A percentile compares a stretch with the other conserved stretches of the same genome.
Conservation (phyloP, 2,113 vertebrate genomes). For the Tychaedon coryphoeus region DNA sequence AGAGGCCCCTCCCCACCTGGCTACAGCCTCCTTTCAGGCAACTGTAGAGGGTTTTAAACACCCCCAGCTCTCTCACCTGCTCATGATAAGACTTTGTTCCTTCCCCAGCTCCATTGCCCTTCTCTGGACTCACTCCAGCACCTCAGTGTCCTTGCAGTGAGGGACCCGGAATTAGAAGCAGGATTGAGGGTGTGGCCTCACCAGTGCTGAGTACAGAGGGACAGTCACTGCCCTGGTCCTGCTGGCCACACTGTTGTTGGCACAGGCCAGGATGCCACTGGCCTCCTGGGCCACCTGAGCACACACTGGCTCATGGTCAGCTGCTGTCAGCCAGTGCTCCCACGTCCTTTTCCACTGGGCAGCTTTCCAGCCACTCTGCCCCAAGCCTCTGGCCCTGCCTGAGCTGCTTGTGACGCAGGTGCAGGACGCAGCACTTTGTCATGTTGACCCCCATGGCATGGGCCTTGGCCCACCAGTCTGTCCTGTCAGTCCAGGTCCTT, state of each 20-base stretch:
- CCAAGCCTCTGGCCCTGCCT: not conserved
- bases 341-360: not conserved
- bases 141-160: not conserved
- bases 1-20: not conserved
- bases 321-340: accelerated
- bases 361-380: not conserved
- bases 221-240: not conserved
- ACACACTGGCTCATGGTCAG: not conserved
- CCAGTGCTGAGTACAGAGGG: not conserved
- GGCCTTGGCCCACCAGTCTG: not conserved
- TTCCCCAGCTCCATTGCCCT: accelerated
- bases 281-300: not conserved
- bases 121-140: not conserved
- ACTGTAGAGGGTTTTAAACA: not conserved
- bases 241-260: not conserved
- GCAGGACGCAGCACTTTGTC: not conserved
- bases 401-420: not conserved
- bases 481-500: not conserved
- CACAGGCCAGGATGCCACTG: not conserved
- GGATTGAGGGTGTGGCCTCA: too few species aligned
- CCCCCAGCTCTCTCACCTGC: not conserved
- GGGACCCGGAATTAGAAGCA: not conserved
- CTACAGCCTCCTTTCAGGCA: not conserved
- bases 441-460: accelerated
- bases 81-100: not conserved